A percentile compares a stretch with the other conserved stretches of the same genome.
Evolutionary conservation across 37 sponge, comb jelly and placozoan genomes (phyloP).

Genomic region (Chondrosia reniformis): DNA sequence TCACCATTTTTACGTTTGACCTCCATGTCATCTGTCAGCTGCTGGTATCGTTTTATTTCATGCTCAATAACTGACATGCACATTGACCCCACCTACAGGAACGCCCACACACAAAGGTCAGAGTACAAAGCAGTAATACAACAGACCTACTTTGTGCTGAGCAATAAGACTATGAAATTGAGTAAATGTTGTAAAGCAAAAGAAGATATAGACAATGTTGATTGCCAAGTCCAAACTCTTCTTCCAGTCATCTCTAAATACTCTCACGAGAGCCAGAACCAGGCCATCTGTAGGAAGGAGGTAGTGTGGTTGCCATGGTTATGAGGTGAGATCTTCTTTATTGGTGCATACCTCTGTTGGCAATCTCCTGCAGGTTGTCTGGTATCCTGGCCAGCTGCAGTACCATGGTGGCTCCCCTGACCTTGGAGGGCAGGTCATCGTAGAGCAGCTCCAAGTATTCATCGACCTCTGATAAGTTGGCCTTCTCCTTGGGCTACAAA

Average conservation of each 20-base stretch:
- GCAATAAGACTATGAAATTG: slow-evolving; percentile 77
- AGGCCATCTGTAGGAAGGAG: slow-evolving; percentile 53
- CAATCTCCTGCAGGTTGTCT: slow-evolving; percentile 85
- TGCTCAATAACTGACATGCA: slow-evolving; percentile 82
- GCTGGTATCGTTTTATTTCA: slow-evolving; percentile 74
- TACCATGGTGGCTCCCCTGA: slow-evolving; percentile 80
- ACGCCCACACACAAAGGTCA: background rate
- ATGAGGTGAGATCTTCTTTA: background rate
- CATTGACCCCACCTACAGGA: slow-evolving; percentile 71
- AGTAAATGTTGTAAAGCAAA: slow-evolving; percentile 94
- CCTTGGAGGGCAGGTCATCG: slow-evolving; percentile 75
- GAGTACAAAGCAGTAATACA: background rate
- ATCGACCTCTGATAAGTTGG: slow-evolving; percentile 76
- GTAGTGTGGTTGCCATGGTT: background rate
- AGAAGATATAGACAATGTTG: slow-evolving; percentile 94
- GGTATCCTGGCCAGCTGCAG: slow-evolving; percentile 90
- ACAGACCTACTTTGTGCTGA: slow-evolving; percentile 68
- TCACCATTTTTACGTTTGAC: slow-evolving; percentile 60
- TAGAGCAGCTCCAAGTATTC: slow-evolving; percentile 84
- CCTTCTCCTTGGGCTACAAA: slow-evolving; percentile 59
- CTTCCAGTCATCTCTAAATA: slow-evolving; percentile 95
- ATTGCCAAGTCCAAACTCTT: slow-evolving; percentile 87
- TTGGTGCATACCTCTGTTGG: slow-evolving; percentile 49
- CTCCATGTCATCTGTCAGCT: slow-evolving; percentile 58
- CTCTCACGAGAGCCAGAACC: slow-evolving; percentile 83